Evolutionary conservation across 2,113 vertebrate species (phyloP).

Genomic region (Orcinus orca): DNA sequence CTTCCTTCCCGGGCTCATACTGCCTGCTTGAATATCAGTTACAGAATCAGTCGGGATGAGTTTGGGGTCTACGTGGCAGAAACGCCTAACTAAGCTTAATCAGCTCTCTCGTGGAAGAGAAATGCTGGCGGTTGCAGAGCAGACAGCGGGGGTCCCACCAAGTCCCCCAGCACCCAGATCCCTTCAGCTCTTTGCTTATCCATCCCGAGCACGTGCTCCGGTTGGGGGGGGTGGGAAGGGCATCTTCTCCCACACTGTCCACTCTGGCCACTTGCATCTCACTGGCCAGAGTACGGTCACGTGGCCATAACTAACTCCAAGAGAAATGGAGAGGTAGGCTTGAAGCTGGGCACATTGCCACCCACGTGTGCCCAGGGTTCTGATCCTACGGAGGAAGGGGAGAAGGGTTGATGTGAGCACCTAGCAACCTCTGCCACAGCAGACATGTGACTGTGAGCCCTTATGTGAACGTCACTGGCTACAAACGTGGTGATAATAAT

Average conservation of each 20-base stretch:
- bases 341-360: no score
- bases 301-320: not conserved
- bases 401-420: not conserved
- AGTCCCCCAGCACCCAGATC: not conserved
- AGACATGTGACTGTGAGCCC: fast-evolving
- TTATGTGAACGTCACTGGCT: not conserved
- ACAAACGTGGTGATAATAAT: not conserved
- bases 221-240: not conserved
- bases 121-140: not conserved
- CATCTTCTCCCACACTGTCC: not conserved
- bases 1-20: not conserved
- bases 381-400: no score
- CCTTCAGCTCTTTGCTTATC: not conserved
- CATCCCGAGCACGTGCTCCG: fast-evolving
- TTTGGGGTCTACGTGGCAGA: not conserved
- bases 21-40: not conserved
- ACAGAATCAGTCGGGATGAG: not conserved
- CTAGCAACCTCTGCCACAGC: fast-evolving
- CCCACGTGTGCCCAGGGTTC: not conserved
- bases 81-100: not conserved
- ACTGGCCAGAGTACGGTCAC: not conserved
- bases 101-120: not conserved
- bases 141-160: no score
- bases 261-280: not conserved
- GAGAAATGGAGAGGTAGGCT: not conserved